A percentile compares a stretch with the other conserved stretches of the same genome.
Conservation (phyloP, 2,888 invertebrate genomes). For the Lasius fuliginosus region DNA sequence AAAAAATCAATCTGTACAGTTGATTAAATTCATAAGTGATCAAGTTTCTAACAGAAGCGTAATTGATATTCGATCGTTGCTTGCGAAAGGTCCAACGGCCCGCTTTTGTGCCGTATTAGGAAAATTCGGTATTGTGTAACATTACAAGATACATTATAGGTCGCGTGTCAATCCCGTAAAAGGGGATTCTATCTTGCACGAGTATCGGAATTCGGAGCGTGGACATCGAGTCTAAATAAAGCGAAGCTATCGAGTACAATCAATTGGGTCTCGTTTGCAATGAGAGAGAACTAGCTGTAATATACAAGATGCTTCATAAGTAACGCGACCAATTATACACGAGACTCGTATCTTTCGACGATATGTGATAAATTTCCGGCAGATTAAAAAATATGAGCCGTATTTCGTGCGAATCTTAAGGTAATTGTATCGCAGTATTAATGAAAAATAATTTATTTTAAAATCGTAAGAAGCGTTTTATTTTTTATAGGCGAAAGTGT, state of each 20-base stretch:
- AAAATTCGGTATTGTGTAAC: conserved; percentile 41
- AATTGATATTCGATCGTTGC: conserved; percentile 18
- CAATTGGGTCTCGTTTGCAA: conserved; percentile 23
- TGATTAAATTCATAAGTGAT: conserved; percentile 33
- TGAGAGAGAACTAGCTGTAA: too few relatives aligned
- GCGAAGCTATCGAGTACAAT: conserved; percentile 12
- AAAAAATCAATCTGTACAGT: background rate
- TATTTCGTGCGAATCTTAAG: background rate
- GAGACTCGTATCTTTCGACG: background rate
- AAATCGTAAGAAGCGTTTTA: too few relatives aligned
- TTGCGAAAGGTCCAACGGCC: conserved; percentile 27
- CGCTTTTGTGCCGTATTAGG: conserved; percentile 37
- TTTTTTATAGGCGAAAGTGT: too few relatives aligned
- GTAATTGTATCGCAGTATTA: too few relatives aligned
- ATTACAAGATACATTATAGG: conserved; percentile 15
- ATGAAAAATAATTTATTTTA: too few relatives aligned
- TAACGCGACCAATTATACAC: background rate
- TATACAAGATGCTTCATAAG: conserved; percentile 5
- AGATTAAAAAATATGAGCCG: background rate
- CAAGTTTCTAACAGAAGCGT: conserved; percentile 6
- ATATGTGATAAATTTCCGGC: background rate
- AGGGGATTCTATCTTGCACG: conserved; percentile 10
- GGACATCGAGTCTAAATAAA: conserved; percentile 44
- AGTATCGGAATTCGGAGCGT: conserved; percentile 40
- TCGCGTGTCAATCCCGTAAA: conserved; percentile 38